A percentile compares a stretch with the other conserved stretches of the same genome.
These are phyloP conservation scores for Andrena haemorrhoa DNA, from an alignment of 2,888 invertebrate genomes.

Conservation along the genomic window DNA sequence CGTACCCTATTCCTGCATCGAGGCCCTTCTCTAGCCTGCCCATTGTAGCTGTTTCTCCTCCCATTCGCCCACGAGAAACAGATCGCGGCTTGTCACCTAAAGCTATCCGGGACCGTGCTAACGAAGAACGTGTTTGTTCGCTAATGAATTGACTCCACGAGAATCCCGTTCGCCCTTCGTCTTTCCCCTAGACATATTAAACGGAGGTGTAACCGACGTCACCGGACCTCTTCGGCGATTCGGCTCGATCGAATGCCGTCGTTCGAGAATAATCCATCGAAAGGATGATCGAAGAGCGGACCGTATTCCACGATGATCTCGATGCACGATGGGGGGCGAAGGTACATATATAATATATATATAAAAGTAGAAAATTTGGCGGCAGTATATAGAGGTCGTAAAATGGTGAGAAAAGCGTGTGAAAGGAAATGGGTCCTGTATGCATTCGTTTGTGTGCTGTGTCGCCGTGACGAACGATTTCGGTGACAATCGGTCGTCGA, in stretches of 20 bases:
- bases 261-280: not conserved
- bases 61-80: slow-evolving; percentile 19
- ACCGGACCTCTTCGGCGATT: not conserved
- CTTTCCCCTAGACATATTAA: not conserved
- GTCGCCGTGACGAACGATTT: slow-evolving; percentile 21
- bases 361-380: slow-evolving; percentile 77
- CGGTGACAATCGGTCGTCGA: slow-evolving; percentile 2
- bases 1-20: slow-evolving; percentile 69
- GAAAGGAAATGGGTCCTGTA: slow-evolving; percentile 66
- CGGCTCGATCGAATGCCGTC: not conserved
- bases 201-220: too few relatives aligned
- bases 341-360: slow-evolving; percentile 76
- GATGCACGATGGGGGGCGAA: slow-evolving; percentile 73
- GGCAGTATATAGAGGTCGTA: slow-evolving; percentile 79
- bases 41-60: not conserved
- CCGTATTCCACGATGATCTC: slow-evolving; percentile 56
- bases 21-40: slow-evolving; percentile 29
- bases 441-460: slow-evolving; percentile 50
- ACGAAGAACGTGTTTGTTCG: slow-evolving; percentile 45
- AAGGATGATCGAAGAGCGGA: slow-evolving; percentile 48
- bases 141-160: slow-evolving; percentile 27
- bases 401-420: slow-evolving; percentile 71
- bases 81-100: slow-evolving; percentile 31
- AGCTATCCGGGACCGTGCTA: slow-evolving; percentile 37
- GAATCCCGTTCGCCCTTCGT: slow-evolving; percentile 35